Evolutionary conservation across 2,797 vertebrate genomes (phyloP).

Genomic region (Euphonia xanthogaster): DNA sequence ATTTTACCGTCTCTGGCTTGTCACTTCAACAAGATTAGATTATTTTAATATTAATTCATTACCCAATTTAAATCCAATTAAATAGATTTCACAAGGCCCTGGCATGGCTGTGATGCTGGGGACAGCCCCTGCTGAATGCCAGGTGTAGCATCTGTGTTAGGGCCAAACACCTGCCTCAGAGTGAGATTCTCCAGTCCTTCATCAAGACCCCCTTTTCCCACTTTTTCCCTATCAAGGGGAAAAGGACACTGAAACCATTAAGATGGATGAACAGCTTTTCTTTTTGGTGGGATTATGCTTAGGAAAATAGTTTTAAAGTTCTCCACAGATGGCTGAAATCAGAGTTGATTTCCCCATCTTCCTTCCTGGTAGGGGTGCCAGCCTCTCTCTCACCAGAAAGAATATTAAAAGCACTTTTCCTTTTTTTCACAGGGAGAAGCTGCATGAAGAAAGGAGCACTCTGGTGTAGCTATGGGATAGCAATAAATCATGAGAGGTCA

Average conservation of each 20-base stretch:
- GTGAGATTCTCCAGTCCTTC: not conserved
- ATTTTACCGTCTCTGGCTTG: conserved; percentile 29
- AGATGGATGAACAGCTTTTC: not conserved
- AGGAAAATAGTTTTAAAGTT: not conserved
- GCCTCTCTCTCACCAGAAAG: not conserved
- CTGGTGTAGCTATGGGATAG: not conserved
- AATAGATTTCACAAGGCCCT: conserved; percentile 10
- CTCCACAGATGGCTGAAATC: conserved; percentile 9
- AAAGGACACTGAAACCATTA: not conserved
- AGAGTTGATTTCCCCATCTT: conserved; percentile 16
- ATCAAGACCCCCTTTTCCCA: not conserved
- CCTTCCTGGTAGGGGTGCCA: conserved; percentile 3
- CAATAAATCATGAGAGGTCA: not conserved
- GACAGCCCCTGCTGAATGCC: not conserved
- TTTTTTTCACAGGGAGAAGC: not conserved
- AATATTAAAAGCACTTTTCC: conserved; percentile 13
- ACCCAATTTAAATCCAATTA: conserved; percentile 64
- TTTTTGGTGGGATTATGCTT: not conserved
- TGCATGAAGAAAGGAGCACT: not conserved
- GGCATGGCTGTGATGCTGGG: not conserved
- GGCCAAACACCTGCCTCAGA: not conserved
- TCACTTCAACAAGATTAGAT: conserved; percentile 51
- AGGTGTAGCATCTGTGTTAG: not conserved
- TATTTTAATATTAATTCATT: conserved; percentile 71
- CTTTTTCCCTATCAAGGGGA: not conserved